Percentiles rank a stretch among this genome's conserved stretches.
Conservation (phyloP, 2,113 vertebrate species). For the Vulpes ferrilata region DNA sequence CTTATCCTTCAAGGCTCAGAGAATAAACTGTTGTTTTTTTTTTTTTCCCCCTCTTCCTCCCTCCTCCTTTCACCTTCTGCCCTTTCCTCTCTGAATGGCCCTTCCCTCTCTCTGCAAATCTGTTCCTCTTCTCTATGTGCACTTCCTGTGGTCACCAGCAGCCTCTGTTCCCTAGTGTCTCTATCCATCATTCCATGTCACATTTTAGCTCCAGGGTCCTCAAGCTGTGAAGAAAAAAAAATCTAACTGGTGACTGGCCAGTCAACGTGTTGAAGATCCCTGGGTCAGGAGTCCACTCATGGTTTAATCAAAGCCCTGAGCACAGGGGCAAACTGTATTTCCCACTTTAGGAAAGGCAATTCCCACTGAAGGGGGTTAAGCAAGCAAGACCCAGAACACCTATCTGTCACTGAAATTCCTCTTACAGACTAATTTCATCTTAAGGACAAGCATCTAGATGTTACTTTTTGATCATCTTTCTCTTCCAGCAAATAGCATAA, state of each 20-base stretch:
- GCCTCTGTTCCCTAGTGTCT: neutral
- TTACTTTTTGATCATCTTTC: neutral
- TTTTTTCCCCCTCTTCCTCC: neutral
- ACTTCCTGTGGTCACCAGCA: neutral
- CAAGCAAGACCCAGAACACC: neutral
- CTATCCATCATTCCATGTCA: neutral
- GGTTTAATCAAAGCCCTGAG: neutral
- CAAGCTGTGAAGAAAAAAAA: neutral
- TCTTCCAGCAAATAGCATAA: conserved; percentile 1
- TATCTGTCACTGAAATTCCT: neutral
- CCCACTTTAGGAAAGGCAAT: neutral
- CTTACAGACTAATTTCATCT: neutral
- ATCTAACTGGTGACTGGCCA: neutral
- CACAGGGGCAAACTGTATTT: too few species aligned
- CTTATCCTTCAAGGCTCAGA: neutral
- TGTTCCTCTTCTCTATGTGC: neutral
- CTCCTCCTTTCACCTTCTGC: neutral
- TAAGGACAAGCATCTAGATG: conserved; percentile 15
- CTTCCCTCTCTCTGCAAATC: neutral
- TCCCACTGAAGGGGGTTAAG: neutral
- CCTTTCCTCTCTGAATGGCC: neutral
- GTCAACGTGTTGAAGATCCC: neutral
- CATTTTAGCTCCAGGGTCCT: neutral
- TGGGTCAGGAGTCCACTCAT: neutral
- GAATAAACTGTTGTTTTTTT: neutral